phyloP scores from a whole-genome alignment of 2,797 vertebrate genomes.

The Rhadinocentrus ornatus region DNA sequence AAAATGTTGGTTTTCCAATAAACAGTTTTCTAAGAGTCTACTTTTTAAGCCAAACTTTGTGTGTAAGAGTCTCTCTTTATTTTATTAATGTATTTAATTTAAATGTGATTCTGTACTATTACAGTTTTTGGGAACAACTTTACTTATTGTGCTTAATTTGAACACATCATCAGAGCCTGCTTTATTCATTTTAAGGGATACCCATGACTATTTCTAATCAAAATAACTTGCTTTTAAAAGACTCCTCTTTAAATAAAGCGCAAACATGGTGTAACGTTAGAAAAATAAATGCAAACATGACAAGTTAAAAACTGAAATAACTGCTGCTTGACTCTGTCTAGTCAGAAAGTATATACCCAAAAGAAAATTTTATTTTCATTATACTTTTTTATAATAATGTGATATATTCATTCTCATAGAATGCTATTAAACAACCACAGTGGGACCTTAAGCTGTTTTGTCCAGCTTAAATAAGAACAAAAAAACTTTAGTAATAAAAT shows the following conservation, averaged over 20 bases:
- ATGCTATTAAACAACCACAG: background rate
- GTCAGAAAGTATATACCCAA: no score
- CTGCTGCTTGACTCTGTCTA: background rate
- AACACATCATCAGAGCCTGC: background rate
- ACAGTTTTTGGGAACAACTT: background rate
- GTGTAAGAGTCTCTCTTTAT: background rate
- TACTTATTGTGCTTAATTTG: background rate
- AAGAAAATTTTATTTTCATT: no score
- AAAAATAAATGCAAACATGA: background rate
- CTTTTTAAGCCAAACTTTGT: constrained; percentile 7
- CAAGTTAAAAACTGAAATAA: background rate
- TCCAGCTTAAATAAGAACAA: no score
- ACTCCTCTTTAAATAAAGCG: background rate
- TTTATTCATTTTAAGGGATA: background rate
- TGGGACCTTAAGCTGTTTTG: no score
- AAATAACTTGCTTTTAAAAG: background rate
- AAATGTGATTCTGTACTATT: constrained; percentile 4
- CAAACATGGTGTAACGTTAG: background rate
- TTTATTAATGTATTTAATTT: background rate
- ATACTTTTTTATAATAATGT: background rate
- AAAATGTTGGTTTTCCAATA: constrained; percentile 6
- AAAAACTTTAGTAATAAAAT: no score
- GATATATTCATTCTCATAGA: background rate
- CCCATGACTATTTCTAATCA: background rate
- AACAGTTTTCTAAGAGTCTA: constrained; percentile 5